Base-by-base conservation (phyloP, 2,888 invertebrate species). In the Lysandra coridon region DNA sequence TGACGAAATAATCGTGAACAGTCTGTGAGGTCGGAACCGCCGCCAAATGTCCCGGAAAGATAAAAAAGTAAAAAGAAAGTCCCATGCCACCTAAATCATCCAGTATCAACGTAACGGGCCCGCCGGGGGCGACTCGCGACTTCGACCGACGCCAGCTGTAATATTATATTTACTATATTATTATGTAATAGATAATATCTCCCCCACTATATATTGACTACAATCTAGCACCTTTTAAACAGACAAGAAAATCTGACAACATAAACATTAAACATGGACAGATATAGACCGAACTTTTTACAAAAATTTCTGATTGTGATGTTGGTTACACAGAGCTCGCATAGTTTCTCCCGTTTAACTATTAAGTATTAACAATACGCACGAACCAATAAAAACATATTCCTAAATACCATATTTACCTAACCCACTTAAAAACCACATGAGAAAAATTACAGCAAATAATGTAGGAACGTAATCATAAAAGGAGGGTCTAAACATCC, bases 11-110 rank as follows among this genome's bases (percentile, higher is more conserved):
- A 82, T 79, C 80, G 79, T 76, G 76, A 76, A 40, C 74, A 78
- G 78, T 60, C 75, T 79, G 79, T 79, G 80, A 82, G 83, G 81
- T 81, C 82, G 80, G 81, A 80, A 78, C 82, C 80, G 81, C 79
- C 81, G 81, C 81, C 84, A 85, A 85, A 85, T 84, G 85, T 85
- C 81, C 82, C 83, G 85, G 84, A 84, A 85, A 84, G 85, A 85
- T 85, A 85, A 85, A 84, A 84, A 80, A 83, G 82, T 83, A 83
- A 84, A 82, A 83, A 83, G 83, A 83, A 82, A 83, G 82, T 79
- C 83, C 83, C 80, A 82, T 80, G 82, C 76, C 82, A 80, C 79
- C 80, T 84, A 84, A 85, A 85, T 84, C 84, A 84, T 83, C 80
- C 83, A 81, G 81, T 84, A 84, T 84, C 84, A 81, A 80, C 80